Evolutionary conservation across 2,888 invertebrate species (phyloP).

Genomic region (Strigamia transsilvanica): DNA sequence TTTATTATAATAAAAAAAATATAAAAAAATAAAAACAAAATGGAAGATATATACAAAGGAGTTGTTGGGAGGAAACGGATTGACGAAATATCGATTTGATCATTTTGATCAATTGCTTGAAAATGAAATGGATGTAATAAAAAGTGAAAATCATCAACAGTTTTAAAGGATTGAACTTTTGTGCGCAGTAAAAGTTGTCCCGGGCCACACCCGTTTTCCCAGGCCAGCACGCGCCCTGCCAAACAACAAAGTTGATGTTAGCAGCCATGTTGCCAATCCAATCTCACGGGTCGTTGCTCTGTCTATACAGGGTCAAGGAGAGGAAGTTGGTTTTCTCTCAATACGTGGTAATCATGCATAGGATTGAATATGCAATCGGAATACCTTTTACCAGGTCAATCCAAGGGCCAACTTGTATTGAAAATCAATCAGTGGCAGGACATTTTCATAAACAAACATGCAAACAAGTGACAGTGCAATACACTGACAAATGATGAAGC

Average conservation of each 20-base stretch:
- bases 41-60: not conserved
- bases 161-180: not conserved
- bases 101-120: not conserved
- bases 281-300: slow-evolving; percentile 42
- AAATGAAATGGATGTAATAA: not conserved
- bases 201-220: slow-evolving; percentile 36
- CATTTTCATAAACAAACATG: not conserved
- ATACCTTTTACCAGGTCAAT: not conserved
- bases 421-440: not conserved
- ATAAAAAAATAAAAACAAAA: too few relatives aligned
- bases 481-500: too few relatives aligned
- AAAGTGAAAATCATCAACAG: not conserved
- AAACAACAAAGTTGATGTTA: slow-evolving; percentile 39
- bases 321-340: slow-evolving; percentile 34
- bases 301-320: slow-evolving; percentile 39
- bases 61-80: not conserved
- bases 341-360: slow-evolving; percentile 42
- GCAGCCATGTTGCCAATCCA: slow-evolving; percentile 44
- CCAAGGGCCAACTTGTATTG: not conserved
- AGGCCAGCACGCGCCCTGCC: slow-evolving; percentile 42
- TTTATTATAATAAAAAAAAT: not conserved
- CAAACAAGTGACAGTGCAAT: not conserved
- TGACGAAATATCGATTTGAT: not conserved
- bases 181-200: slow-evolving; percentile 8
- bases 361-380: slow-evolving; percentile 10